These are phyloP conservation scores for Hapalemur alaotrensis DNA, from an alignment of 2,797 vertebrate species.

Conservation along the genomic window DNA sequence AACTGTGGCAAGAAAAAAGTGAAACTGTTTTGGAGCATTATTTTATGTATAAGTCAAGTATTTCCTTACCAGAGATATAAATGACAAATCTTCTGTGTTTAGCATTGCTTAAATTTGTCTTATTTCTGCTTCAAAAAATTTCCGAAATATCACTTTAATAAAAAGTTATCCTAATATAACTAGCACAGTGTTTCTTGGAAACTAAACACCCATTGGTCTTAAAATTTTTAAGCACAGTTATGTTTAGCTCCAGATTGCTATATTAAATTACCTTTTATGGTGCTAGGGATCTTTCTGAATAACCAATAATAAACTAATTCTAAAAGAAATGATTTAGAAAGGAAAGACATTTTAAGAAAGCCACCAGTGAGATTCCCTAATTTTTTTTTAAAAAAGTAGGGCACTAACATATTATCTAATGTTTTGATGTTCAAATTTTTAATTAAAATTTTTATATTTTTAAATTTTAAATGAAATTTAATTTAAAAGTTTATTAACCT, in stretches of 20 bases:
- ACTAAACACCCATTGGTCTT: not conserved
- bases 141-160: not conserved
- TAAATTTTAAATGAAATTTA: not conserved
- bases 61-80: not conserved
- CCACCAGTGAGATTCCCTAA: not conserved
- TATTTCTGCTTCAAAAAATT: slow-evolving; percentile 1
- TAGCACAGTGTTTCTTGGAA: not conserved
- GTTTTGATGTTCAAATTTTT: not conserved
- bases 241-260: not conserved
- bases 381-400: not conserved
- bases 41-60: not conserved
- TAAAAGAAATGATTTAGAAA: not conserved
- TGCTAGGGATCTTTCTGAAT: not conserved
- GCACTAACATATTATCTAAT: not conserved
- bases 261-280: slow-evolving; percentile 3
- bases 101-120: not conserved
- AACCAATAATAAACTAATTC: not conserved
- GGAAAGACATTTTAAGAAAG: not conserved
- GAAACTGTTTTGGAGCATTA: not conserved
- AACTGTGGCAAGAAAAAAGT: not conserved
- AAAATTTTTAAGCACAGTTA: not conserved
- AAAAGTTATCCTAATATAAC: not conserved
- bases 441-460: not conserved
- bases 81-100: not conserved
- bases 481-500: not conserved